Base-by-base conservation (phyloP, 2,888 invertebrate species). In the Cantharis rufa region DNA sequence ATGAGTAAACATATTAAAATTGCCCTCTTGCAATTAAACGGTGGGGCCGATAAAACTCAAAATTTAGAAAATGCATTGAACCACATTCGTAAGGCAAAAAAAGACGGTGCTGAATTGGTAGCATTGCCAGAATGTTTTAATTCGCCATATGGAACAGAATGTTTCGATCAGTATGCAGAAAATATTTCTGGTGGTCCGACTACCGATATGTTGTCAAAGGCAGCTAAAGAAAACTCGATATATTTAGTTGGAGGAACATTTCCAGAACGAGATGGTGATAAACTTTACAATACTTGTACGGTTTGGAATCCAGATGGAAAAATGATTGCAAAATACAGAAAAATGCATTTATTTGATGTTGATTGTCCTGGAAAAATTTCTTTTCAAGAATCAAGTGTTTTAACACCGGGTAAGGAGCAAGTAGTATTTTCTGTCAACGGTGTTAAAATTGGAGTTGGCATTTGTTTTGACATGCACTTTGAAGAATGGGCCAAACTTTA, bases 311-410 rank as follows among this genome's bases (percentile, higher is more conserved):
- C 93, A 0, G 87, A 90, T 16, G 98, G 98, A 13, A 89, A 93
- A 76, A 86, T 98, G 69, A 88, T 98, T 70, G 94, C 94, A 0
- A 94, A 93, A 84, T 94, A 95, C 85, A 91, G 97, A 78, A 98
- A 98, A 91, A 91, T 98, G 86, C 98, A 98, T 88, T 90, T 98
- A 69, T 98, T 98, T 88, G 98, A 99, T 88, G 98, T 99, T 83
- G 95, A 98, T 86, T 94, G 99, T 72, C 97, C 97, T 70, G 95
- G 94, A 63, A 94, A 95, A 85, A 95, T 98, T n/a, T 93, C 93
- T 0, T 98, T 98, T 86, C 94, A 95, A 84, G 98, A 98, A 87
- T 98, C 98, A 0, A 95, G 96, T 76, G 93, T 93, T 0, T 88
- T 98, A 1, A 91, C 92, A 16, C 90, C 95, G 0, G 98, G 98